Evolutionary conservation across 2,888 invertebrate genomes (phyloP).

Genomic region (Geophilus truncorum): DNA sequence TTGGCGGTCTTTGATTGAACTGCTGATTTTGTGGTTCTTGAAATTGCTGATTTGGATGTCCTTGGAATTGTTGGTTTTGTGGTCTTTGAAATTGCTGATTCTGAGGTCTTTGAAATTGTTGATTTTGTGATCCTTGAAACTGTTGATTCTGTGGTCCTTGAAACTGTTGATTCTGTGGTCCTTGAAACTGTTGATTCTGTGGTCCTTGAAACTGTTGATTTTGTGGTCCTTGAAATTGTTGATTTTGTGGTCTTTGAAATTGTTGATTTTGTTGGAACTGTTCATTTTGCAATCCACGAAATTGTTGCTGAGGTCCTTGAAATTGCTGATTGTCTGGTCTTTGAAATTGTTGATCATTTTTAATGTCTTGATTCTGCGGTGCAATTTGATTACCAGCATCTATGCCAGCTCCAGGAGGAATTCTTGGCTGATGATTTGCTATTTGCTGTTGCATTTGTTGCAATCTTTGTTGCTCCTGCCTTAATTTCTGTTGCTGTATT

Average conservation of each 20-base stretch:
- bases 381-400: neutral
- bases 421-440: neutral
- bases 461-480: slow-evolving; percentile 10
- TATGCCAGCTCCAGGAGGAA: neutral
- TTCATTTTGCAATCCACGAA: neutral
- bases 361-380: neutral
- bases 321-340: neutral
- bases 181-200: neutral
- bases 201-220: neutral
- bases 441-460: slow-evolving; percentile 28
- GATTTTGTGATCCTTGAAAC: neutral
- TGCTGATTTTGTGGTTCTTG: slow-evolving; percentile 5
- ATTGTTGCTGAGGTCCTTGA: neutral
- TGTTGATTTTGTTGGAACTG: neutral
- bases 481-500: neutral
- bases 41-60: neutral
- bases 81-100: slow-evolving; percentile 7
- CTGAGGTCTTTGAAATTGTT: slow-evolving; percentile 13
- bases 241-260: neutral
- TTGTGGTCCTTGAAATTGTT: neutral
- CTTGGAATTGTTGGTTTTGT: slow-evolving; percentile 16
- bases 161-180: neutral
- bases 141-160: neutral
- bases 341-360: neutral
- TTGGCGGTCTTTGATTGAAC: slow-evolving; percentile 3